Base-by-base conservation (phyloP, 2,888 invertebrate genomes). In the Limnephilus marmoratus region DNA sequence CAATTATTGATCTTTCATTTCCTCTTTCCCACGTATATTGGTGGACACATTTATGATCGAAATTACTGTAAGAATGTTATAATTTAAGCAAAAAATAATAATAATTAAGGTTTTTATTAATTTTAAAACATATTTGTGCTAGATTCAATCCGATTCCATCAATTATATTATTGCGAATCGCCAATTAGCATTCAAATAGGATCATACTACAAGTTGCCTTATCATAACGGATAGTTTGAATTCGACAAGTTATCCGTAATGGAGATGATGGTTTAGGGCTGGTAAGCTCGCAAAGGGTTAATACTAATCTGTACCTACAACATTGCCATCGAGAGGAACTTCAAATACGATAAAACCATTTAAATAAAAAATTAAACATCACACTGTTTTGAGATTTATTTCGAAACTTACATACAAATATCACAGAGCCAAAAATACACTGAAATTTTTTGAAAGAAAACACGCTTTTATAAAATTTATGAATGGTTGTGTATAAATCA, bases 261-360 rank as follows among this genome's bases (percentile, higher is more conserved):
- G 2, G 87, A 87, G 87, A 68, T 87, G 87, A 53, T 68, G 68
- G 53, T 87, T 87, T 87, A 87, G 87, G 87, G 18, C 68, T 9
- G 7, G 31, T 88, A 45, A 49, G 53, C 45, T 88, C n/a, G 31
- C 31, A 88, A 31, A 49, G 87, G 87, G 87, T 88, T 49, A 31
- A 88, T 49, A 45, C 3, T n/a, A 49, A 68, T 31, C 49, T 86
- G 45, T n/a, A 24, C 68, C 24, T 68, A 68, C 24, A 68, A 68
- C 68, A 68, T 68, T 68, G 68, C 68, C n/a, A 68, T 24, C 68
- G 24, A 68, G 68, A 24, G 24, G 86, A 24, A 13, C n/a, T 86
- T 9, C 12, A 82, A 82, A 34, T 7, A 15, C 24, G 5, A n/a
- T 68, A 68, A 24, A 68, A 68, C 24, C 9, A n/a, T 68, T 68